These are phyloP conservation scores for Sturnira hondurensis DNA, from an alignment of 2,113 vertebrate species.

Conservation along the genomic window DNA sequence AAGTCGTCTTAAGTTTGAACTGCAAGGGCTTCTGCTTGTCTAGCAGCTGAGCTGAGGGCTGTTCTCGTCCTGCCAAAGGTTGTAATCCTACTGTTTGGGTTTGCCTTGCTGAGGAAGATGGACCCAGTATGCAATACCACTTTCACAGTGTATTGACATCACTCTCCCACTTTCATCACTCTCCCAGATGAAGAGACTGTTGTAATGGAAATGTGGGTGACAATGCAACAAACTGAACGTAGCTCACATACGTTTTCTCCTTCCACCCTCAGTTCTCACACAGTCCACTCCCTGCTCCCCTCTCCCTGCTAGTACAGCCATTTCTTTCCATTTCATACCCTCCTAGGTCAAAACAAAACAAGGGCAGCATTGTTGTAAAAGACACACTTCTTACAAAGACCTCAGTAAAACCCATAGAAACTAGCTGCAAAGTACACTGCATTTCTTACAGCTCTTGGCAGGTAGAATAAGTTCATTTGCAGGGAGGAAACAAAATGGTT, in stretches of 20 bases:
- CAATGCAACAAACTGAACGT: background rate
- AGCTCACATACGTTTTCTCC: background rate
- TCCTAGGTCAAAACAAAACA: background rate
- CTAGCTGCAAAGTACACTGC: background rate
- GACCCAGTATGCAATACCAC: background rate
- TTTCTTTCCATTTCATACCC: background rate
- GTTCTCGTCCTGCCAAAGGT: background rate
- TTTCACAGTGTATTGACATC: background rate
- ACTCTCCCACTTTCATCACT: background rate
- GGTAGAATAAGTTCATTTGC: background rate
- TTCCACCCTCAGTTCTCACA: background rate
- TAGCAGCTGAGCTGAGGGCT: background rate
- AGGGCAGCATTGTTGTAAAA: background rate
- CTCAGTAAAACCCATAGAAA: background rate
- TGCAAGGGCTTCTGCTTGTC: background rate
- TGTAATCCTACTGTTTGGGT: background rate
- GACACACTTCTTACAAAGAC: background rate
- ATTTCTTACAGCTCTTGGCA: background rate
- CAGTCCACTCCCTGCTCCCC: background rate
- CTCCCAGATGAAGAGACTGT: fast-evolving
- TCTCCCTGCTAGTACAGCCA: background rate
- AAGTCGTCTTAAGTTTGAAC: background rate
- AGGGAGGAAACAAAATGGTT: background rate
- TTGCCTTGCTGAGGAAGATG: background rate
- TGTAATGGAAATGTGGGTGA: background rate